Evolutionary conservation across 1,140 invertebrate genomes (phyloP).

Genomic region (Trachymyrmex septentrionalis): DNA sequence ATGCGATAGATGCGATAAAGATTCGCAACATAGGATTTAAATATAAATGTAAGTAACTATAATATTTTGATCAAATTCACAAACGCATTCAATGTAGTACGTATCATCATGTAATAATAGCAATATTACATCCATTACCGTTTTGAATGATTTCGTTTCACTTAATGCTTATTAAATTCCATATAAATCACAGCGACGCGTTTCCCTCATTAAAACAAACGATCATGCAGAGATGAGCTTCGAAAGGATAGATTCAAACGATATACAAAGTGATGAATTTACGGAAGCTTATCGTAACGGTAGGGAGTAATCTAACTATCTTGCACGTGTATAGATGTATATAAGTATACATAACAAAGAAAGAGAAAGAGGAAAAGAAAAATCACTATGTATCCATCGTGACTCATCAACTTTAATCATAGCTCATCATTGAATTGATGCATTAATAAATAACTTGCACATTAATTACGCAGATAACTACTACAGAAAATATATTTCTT

Average conservation of each 20-base stretch:
- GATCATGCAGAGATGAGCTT: neutral
- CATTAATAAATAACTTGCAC: conserved; percentile 51
- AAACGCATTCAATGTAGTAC: neutral
- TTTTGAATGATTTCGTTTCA: conserved; percentile 20
- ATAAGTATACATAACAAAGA: neutral
- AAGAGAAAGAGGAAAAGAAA: neutral
- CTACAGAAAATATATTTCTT: conserved; percentile 1
- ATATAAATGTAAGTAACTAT: neutral
- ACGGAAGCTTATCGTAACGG: conserved; percentile 16
- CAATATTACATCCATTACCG: neutral
- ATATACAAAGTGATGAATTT: conserved; percentile 8
- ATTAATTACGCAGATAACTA: conserved; percentile 64
- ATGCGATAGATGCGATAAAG: neutral
- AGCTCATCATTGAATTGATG: neutral
- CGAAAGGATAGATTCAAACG: neutral
- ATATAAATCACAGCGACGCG: neutral
- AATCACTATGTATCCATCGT: conserved; percentile 8
- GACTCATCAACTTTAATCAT: conserved; percentile 31
- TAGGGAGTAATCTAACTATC: neutral
- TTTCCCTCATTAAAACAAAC: conserved; percentile 25
- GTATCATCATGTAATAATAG: neutral
- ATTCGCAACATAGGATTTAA: neutral
- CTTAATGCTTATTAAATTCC: conserved; percentile 1
- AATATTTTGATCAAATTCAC: neutral
- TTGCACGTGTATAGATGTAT: neutral